Conservation (phyloP, 1,140 invertebrate genomes). For the Drosophila sp. region DNA sequence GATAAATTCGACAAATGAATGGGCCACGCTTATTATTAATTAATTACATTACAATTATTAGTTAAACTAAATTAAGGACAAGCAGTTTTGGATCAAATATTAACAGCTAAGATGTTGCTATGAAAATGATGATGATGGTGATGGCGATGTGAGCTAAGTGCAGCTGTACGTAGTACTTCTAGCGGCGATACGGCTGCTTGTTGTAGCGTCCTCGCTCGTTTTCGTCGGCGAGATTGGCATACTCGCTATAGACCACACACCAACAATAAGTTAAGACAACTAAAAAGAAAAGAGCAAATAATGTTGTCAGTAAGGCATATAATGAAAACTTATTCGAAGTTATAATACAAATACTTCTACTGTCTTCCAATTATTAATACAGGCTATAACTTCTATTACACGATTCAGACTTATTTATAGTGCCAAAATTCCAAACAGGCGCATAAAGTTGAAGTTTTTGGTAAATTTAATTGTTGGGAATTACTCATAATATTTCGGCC, state of each 20-base stretch:
- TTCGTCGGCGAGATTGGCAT: constrained; percentile 88
- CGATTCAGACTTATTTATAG: too few species aligned
- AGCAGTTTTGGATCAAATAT: constrained; percentile 45
- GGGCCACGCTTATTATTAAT: constrained; percentile 42
- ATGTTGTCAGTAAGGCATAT: too few species aligned
- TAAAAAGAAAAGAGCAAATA: constrained; percentile 84
- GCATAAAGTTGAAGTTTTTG: too few species aligned
- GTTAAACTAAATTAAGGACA: constrained; percentile 71
- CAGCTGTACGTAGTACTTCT: constrained; percentile 18
- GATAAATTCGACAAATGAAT: constrained; percentile 49
- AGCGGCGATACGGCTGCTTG: constrained; percentile 87
- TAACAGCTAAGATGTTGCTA: constrained; percentile 49
- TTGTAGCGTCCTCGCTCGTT: constrained; percentile 86
- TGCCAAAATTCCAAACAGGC: too few species aligned
- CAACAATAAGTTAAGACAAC: constrained; percentile 88
- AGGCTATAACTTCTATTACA: too few species aligned
- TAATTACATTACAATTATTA: constrained; percentile 70
- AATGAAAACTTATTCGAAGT: too few species aligned
- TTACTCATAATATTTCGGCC: too few species aligned
- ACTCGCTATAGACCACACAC: constrained; percentile 91
- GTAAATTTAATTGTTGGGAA: too few species aligned
- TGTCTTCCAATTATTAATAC: too few species aligned
- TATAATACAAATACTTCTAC: too few species aligned
- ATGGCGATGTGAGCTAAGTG: neutral
- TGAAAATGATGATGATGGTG: constrained; percentile 10